Evolutionary conservation across 2,797 vertebrate genomes (phyloP).

Genomic region (Silurus aristotelis): DNA sequence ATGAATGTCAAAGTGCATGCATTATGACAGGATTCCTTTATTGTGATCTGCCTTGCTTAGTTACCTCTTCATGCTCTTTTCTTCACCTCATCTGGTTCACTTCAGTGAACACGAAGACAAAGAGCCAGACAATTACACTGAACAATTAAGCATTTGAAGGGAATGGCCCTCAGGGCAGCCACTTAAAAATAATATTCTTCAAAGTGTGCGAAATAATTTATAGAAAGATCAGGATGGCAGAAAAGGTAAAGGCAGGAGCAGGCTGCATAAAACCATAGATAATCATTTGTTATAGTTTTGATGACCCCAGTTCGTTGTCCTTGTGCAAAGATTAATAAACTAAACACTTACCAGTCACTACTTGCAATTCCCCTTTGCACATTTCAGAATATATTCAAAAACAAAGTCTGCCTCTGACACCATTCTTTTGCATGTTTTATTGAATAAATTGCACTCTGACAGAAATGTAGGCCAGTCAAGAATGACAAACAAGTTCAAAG

Average conservation of each 20-base stretch:
- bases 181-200: conserved; percentile 16
- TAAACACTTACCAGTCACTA: neutral
- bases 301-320: conserved; percentile 22
- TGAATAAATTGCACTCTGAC: conserved; percentile 14
- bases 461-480: conserved; percentile 9
- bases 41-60: conserved; percentile 35
- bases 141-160: conserved; percentile 34
- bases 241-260: conserved; percentile 27
- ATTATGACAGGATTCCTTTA: conserved; percentile 25
- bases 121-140: conserved; percentile 16
- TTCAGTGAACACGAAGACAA: conserved; percentile 15
- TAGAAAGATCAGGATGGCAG: neutral
- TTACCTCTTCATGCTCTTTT: conserved; percentile 35
- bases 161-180: conserved; percentile 17
- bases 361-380: neutral
- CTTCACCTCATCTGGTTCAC: conserved; percentile 21
- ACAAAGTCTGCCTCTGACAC: neutral
- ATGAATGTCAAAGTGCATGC: conserved; percentile 36
- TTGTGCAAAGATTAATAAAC: conserved; percentile 29
- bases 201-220: conserved; percentile 13
- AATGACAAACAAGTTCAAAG: conserved; percentile 27
- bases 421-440: conserved; percentile 10
- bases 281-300: conserved; percentile 31
- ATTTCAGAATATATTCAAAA: neutral
- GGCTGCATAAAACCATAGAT: conserved; percentile 25